These are phyloP conservation scores for Agonopterix heracliana DNA, from an alignment of 2,888 invertebrate genomes.

Conservation along the genomic window DNA sequence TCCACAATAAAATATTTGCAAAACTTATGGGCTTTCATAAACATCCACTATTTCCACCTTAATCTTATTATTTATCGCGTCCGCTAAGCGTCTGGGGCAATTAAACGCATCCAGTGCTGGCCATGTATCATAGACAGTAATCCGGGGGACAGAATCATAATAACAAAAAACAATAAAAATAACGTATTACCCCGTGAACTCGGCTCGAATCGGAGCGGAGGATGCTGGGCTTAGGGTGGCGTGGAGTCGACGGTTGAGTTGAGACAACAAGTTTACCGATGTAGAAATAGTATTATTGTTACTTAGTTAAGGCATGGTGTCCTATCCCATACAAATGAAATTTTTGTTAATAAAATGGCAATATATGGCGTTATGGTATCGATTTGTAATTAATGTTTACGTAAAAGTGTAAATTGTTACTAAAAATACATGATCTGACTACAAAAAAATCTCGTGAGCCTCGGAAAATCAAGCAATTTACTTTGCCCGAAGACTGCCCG, in stretches of 20 bases:
- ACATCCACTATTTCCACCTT: slow-evolving; percentile 55
- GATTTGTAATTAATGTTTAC: no score
- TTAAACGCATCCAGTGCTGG: slow-evolving; percentile 70
- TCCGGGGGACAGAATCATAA: slow-evolving; percentile 72
- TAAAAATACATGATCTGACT: no score
- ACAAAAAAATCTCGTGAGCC: no score
- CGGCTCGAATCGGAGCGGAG: slow-evolving; percentile 50
- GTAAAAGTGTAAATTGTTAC: no score
- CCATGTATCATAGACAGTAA: slow-evolving; percentile 67
- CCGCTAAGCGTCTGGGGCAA: slow-evolving; percentile 61
- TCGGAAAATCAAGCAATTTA: no score
- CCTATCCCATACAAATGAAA: no score
- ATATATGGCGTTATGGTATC: no score
- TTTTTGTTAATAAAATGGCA: no score
- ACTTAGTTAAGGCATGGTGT: no score
- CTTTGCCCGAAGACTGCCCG: no score
- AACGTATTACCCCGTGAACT: slow-evolving; percentile 72
- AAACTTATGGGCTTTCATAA: slow-evolving; percentile 19
- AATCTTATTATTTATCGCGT: slow-evolving; percentile 69
- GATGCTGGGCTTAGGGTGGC: slow-evolving; percentile 21
- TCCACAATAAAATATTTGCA: background rate
- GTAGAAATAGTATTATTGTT: no score
- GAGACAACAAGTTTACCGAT: no score
- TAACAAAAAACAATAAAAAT: slow-evolving; percentile 77
- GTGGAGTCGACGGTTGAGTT: slow-evolving; percentile 26